These are phyloP conservation scores for Habroteleia sp. DNA, from an alignment of 2,888 invertebrate species.

Conservation along the genomic window DNA sequence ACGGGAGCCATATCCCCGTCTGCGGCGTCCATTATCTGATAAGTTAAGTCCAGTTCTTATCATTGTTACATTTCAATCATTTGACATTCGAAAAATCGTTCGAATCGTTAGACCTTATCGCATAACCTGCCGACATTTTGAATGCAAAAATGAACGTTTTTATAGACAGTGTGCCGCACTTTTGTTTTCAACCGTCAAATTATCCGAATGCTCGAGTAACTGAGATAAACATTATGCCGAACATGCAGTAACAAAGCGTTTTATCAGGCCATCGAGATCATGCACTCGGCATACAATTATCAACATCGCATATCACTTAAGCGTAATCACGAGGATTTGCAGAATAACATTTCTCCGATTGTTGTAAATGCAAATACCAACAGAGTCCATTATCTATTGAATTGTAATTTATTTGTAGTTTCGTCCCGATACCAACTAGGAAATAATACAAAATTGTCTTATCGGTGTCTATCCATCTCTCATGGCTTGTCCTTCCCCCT, in stretches of 20 bases:
- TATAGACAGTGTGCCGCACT: slow-evolving; percentile 14
- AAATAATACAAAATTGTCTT: slow-evolving; percentile 34
- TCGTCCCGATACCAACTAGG: slow-evolving; percentile 29
- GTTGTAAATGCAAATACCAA: slow-evolving; percentile 54
- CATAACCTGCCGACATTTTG: too few relatives aligned
- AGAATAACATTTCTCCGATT: slow-evolving; percentile 51
- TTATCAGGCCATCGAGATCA: slow-evolving; percentile 47
- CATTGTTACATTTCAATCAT: too few relatives aligned
- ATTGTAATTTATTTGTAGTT: slow-evolving; percentile 52
- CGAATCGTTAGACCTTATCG: too few relatives aligned
- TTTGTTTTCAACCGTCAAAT: slow-evolving; percentile 34
- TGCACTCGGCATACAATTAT: slow-evolving; percentile 43
- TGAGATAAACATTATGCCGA: slow-evolving; percentile 30
- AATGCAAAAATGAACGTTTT: not conserved
- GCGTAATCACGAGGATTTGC: slow-evolving; percentile 39
- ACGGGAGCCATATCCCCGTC: too few relatives aligned
- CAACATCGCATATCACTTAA: slow-evolving; percentile 52
- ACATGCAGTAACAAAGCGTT: slow-evolving; percentile 47
- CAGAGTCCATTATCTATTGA: slow-evolving; percentile 47
- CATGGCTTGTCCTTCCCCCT: not conserved
- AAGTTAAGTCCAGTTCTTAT: too few relatives aligned
- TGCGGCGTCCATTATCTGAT: too few relatives aligned
- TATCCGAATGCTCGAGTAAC: slow-evolving; percentile 11
- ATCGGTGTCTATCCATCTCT: slow-evolving; percentile 16
- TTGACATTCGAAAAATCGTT: too few relatives aligned